Evolutionary conservation across 1,140 invertebrate species (phyloP).

Genomic region (Zaprionus capensis): DNA sequence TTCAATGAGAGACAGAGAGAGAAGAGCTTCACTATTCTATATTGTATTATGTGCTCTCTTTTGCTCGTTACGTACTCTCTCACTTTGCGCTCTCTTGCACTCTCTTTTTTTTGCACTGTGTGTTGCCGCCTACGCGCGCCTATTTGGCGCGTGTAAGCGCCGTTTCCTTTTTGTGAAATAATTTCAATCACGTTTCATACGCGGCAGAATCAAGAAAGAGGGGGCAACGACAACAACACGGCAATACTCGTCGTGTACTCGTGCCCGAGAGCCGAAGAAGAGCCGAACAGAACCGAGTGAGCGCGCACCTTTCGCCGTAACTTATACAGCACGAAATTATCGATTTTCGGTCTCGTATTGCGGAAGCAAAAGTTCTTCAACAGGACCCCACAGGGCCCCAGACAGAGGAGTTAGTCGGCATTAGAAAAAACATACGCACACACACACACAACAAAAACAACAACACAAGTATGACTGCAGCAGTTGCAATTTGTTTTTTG

Average conservation of each 20-base stretch:
- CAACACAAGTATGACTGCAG: slow-evolving; percentile 1
- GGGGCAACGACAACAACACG: background rate
- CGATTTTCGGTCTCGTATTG: slow-evolving; percentile 70
- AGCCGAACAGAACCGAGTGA: slow-evolving; percentile 49
- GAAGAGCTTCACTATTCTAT: slow-evolving; percentile 13
- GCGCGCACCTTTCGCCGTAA: slow-evolving; percentile 79
- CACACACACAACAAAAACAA: background rate
- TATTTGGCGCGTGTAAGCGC: slow-evolving; percentile 68
- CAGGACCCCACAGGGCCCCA: slow-evolving; percentile 52
- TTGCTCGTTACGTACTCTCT: background rate
- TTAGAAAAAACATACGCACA: slow-evolving; percentile 3
- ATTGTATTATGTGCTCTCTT: slow-evolving; percentile 8
- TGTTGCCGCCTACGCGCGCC: slow-evolving; percentile 59
- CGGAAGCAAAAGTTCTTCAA: slow-evolving; percentile 66
- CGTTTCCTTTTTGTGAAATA: slow-evolving; percentile 74
- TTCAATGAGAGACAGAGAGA: slow-evolving; percentile 6
- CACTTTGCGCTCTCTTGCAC: slow-evolving; percentile 19
- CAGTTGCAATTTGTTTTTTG: background rate
- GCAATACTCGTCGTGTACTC: slow-evolving; percentile 12
- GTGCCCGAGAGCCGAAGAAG: slow-evolving; percentile 26
- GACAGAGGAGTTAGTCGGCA: slow-evolving; percentile 23
- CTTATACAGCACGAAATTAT: slow-evolving; percentile 82
- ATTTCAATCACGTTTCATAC: slow-evolving; percentile 75
- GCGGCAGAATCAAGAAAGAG: slow-evolving; percentile 22
- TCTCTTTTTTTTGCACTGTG: slow-evolving; percentile 21